Evolutionary conservation across 2,113 vertebrate species (phyloP).

Genomic region (Entosphenus tridentatus): DNA sequence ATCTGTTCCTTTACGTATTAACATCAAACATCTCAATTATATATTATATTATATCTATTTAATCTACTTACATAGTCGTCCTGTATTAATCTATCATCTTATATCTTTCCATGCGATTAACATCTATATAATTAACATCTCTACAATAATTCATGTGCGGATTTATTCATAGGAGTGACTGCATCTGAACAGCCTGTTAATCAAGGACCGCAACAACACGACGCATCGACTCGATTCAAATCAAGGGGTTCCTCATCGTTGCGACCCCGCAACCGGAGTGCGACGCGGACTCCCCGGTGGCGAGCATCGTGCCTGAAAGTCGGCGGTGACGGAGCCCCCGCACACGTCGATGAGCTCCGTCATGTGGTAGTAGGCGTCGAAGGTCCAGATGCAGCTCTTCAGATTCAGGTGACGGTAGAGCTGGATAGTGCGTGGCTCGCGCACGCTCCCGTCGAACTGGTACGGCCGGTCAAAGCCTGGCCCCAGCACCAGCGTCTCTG

Average conservation of each 20-base stretch:
- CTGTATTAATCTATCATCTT: background rate
- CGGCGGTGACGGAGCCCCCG: conserved; percentile 68
- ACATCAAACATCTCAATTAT: background rate
- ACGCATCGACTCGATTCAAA: too few relatives aligned
- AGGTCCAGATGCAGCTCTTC: conserved; percentile 96
- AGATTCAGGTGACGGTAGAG: conserved; percentile 89
- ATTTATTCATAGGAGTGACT: too few relatives aligned
- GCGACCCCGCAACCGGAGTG: too few relatives aligned
- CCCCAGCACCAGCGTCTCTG: conserved; percentile 37
- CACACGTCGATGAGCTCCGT: conserved; percentile 85
- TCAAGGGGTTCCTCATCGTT: too few relatives aligned
- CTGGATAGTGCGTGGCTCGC: conserved; percentile 58
- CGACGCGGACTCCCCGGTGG: too few relatives aligned
- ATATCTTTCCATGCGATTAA: background rate
- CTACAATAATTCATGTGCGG: too few relatives aligned
- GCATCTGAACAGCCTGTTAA: too few relatives aligned
- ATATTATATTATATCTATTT: background rate
- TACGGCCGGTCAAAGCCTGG: conserved; percentile 76
- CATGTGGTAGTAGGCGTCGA: conserved; percentile 88
- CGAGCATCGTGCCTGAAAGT: conserved; percentile 46
- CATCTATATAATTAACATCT: too few relatives aligned
- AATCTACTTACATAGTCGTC: background rate
- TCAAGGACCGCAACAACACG: too few relatives aligned
- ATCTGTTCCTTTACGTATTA: too few relatives aligned
- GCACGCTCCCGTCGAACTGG: conserved; percentile 51